Evolutionary conservation across 1,140 invertebrate species (phyloP).

Genomic region (Hermatobates lingyangjiaoensis): DNA sequence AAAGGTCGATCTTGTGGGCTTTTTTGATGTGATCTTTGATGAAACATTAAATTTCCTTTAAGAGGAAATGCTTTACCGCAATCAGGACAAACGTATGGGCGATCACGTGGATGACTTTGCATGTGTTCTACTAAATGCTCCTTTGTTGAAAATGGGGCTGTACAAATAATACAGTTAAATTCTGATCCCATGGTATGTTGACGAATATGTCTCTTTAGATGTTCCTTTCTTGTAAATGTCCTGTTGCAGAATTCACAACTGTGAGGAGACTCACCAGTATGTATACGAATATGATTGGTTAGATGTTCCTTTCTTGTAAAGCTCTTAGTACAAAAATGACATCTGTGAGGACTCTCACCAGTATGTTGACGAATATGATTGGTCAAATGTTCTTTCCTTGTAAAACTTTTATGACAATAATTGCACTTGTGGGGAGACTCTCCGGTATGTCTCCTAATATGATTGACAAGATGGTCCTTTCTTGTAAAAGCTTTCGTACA

Average conservation of each 20-base stretch:
- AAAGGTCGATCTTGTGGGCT: conserved; percentile 76
- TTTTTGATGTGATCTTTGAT: conserved; percentile 85
- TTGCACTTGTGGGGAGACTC: conserved; percentile 30
- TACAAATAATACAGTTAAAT: conserved; percentile 67
- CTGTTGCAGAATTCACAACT: conserved; percentile 64
- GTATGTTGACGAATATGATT: conserved; percentile 49
- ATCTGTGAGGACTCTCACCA: conserved; percentile 44
- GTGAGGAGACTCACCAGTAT: conserved; percentile 60
- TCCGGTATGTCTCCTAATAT: conserved; percentile 51
- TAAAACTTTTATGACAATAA: conserved; percentile 44
- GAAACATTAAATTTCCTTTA: conserved; percentile 27
- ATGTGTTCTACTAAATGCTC: conserved; percentile 68
- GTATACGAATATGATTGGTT: conserved; percentile 65
- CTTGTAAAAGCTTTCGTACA: conserved; percentile 68
- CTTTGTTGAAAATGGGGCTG: conserved; percentile 71
- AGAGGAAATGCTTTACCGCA: conserved; percentile 21
- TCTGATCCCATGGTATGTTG: conserved; percentile 82
- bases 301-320: conserved; percentile 81
- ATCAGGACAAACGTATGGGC: conserved; percentile 20
- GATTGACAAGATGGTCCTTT: conserved; percentile 63
- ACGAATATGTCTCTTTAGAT: conserved; percentile 56
- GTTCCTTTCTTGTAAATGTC: conserved; percentile 63
- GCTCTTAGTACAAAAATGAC: conserved; percentile 45
- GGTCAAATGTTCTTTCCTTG: conserved; percentile 41
- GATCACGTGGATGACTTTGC: conserved; percentile 63